phyloP scores from a whole-genome alignment of 2,888 invertebrate species.

The Cepaea hortensis region DNA sequence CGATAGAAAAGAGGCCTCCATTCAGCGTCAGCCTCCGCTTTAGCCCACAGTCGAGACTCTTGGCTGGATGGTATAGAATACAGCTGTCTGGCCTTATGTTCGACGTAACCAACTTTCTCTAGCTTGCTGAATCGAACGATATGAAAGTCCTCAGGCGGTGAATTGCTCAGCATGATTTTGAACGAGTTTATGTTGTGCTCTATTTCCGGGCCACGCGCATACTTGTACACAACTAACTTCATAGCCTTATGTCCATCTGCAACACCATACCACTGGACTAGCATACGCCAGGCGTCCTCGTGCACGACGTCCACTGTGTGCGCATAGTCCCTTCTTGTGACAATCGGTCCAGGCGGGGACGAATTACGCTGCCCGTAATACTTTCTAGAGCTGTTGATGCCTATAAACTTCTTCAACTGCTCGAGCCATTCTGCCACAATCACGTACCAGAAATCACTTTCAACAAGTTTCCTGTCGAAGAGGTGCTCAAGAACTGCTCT shows the following conservation, averaged over 20 bases:
- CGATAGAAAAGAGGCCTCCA: slow-evolving; percentile 67
- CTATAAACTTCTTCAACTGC: slow-evolving; percentile 69
- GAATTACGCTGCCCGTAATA: slow-evolving; percentile 66
- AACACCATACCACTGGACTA: slow-evolving; percentile 70
- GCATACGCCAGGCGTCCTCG: slow-evolving; percentile 70
- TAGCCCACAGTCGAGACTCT: slow-evolving; percentile 68
- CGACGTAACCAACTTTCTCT: slow-evolving; percentile 72
- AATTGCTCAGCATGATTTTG: slow-evolving; percentile 66
- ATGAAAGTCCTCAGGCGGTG: slow-evolving; percentile 67
- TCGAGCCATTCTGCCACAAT: slow-evolving; percentile 72
- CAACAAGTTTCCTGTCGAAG: slow-evolving; percentile 64
- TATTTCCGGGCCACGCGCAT: slow-evolving; percentile 69
- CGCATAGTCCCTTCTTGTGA: slow-evolving; percentile 68
- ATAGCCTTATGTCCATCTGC: slow-evolving; percentile 70
- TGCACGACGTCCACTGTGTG: slow-evolving; percentile 71
- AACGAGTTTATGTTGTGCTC: slow-evolving; percentile 72
- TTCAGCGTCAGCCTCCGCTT: slow-evolving; percentile 67
- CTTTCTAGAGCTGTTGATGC: slow-evolving; percentile 66
- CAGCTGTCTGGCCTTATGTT: slow-evolving; percentile 67
- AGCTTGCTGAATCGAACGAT: slow-evolving; percentile 71
- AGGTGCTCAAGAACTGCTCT: slow-evolving; percentile 67
- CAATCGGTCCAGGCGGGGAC: slow-evolving; percentile 67
- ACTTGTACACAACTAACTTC: slow-evolving; percentile 70
- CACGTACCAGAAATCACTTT: slow-evolving; percentile 72
- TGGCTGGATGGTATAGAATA: slow-evolving; percentile 59